Evolutionary conservation across 2,888 invertebrate species (phyloP), one percentile per base, ranked within the genome.

Genomic region (Drosophila mettleri): DNA sequence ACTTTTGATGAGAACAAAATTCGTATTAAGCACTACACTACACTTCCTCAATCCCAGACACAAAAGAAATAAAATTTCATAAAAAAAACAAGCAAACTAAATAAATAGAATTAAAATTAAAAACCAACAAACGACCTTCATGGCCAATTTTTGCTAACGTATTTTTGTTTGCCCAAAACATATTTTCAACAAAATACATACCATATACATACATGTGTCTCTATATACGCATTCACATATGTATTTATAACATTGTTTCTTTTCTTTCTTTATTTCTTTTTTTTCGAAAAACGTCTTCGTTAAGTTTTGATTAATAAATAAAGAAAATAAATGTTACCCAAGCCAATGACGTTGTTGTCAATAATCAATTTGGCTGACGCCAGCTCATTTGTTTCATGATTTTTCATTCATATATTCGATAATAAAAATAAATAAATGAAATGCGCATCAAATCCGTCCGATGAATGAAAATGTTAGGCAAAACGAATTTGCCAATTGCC

Each of bases 371-470:
- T 57, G 41, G 53, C 43, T 72, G 24, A 45, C 43, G 62, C 63
- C 73, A 64, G 29, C 52, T 53, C 54, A 57, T 64, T 74, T 61
- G 60, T 46, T 54, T 60, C 65, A 63, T 54, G 61, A 71, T 54
- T 69, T 72, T 87, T 83, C 83, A 83, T 88, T 78, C 78, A 75
- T 69, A 64, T 72, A 66, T 74, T 69, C 65, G 74, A 74, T 65
- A 68, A 60, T 57, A 59, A 53, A 65, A 59, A 55, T 55, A 79
- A 72, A 74, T 78, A 68, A 72, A 78, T 51, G 36, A 67, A 76
- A 62, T 74, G 77, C 72, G 65, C 77, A 75, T 57, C 57, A 45
- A 29, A 9, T 31, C 55, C 52, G 43, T 22, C 34, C 68, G 51
- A 75, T 75, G 75, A 75, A 75, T 75, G 75, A 75, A 74, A 74